These are phyloP conservation scores for Poecilia latipinna DNA, from an alignment of 2,113 vertebrate species.

Conservation along the genomic window DNA sequence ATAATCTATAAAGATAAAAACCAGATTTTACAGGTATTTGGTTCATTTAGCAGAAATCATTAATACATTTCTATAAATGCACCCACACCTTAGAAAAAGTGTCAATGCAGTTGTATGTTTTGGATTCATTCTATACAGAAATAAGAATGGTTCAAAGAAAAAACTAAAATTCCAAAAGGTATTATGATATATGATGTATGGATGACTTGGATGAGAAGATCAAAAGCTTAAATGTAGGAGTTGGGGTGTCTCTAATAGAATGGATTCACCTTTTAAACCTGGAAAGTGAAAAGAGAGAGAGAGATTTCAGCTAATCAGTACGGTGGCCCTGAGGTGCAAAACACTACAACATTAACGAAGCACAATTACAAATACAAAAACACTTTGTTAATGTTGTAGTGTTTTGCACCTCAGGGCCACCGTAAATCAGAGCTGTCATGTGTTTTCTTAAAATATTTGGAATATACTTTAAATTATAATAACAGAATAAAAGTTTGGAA, in stretches of 20 bases:
- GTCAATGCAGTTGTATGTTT: too few species aligned
- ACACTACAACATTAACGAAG: too few species aligned
- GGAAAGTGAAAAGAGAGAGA: neutral
- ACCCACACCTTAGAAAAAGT: too few species aligned
- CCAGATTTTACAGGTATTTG: too few species aligned
- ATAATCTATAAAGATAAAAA: neutral
- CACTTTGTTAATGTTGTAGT: too few species aligned
- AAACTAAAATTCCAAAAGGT: too few species aligned
- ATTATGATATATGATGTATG: too few species aligned
- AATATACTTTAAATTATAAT: neutral
- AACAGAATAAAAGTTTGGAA: neutral
- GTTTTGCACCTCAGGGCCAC: too few species aligned
- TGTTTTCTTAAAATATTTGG: neutral
- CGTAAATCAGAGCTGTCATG: neutral
- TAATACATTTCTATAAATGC: too few species aligned
- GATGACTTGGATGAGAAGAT: neutral
- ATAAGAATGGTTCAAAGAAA: neutral
- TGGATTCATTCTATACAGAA: neutral
- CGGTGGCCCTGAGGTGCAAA: too few species aligned
- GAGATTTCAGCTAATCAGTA: neutral
- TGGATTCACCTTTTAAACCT: neutral
- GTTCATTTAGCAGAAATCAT: too few species aligned
- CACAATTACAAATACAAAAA: too few species aligned
- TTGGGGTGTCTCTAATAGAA: neutral
- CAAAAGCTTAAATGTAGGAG: neutral